These are phyloP conservation scores for Coleophora flavipennella DNA, from an alignment of 2,888 invertebrate species.

Conservation along the genomic window DNA sequence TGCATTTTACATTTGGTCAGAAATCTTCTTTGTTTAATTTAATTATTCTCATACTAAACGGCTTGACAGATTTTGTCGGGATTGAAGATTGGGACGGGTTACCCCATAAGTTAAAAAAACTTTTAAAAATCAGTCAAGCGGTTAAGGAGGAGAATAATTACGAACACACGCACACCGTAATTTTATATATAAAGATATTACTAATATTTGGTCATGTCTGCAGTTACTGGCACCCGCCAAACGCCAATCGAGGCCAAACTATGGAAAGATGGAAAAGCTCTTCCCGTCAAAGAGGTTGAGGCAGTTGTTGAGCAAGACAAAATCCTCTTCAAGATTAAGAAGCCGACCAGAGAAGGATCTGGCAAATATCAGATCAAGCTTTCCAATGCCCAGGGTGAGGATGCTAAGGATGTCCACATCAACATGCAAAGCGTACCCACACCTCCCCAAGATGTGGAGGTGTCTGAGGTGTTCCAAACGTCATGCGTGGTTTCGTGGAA, in stretches of 20 bases:
- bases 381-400: constrained; percentile 94
- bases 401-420: constrained; percentile 85
- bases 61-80: not conserved
- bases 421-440: constrained; percentile 92
- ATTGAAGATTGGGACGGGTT: not conserved
- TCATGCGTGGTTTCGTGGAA: constrained; percentile 92
- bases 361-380: constrained; percentile 95
- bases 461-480: constrained; percentile 89
- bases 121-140: too few relatives aligned
- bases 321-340: constrained; percentile 91
- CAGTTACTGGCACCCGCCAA: constrained; percentile 90
- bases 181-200: too few relatives aligned
- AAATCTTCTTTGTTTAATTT: too few relatives aligned
- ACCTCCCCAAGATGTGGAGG: constrained; percentile 87
- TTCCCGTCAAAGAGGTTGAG: constrained; percentile 91
- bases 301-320: constrained; percentile 93
- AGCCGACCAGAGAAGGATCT: constrained; percentile 87
- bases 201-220: too few relatives aligned
- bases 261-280: constrained; percentile 90
- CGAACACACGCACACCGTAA: too few relatives aligned
- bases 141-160: too few relatives aligned
- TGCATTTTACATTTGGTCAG: too few relatives aligned
- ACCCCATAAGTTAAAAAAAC: not conserved
- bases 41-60: too few relatives aligned
- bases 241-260: constrained; percentile 92